These are phyloP conservation scores for Apamea sordens DNA, from an alignment of 2,888 invertebrate species.

Conservation along the genomic window DNA sequence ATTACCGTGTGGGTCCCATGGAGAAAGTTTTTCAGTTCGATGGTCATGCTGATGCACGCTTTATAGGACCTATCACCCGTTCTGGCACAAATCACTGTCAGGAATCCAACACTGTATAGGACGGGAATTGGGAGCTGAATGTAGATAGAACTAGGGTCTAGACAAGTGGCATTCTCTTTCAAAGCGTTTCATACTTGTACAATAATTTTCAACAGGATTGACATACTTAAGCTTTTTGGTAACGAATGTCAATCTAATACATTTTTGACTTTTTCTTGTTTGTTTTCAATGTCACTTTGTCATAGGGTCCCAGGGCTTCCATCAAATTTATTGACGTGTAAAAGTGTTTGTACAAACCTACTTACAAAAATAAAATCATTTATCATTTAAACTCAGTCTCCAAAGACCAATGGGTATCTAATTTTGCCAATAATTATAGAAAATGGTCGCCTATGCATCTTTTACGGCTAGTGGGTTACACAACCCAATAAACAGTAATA, in stretches of 20 bases:
- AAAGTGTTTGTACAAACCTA: too few relatives aligned
- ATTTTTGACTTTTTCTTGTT: not conserved
- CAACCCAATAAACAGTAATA: constrained; percentile 25
- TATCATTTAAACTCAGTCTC: not conserved
- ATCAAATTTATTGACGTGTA: too few relatives aligned
- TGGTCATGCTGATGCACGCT: not conserved
- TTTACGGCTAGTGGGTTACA: constrained; percentile 7
- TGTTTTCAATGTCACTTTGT: not conserved
- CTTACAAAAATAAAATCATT: too few relatives aligned
- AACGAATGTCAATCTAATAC: not conserved
- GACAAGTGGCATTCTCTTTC: not conserved
- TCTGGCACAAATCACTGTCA: not conserved
- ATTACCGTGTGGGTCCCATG: not conserved
- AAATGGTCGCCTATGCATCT: not conserved
- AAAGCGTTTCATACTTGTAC: not conserved
- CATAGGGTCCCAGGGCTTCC: not conserved
- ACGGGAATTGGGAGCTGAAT: too few relatives aligned
- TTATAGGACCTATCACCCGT: not conserved
- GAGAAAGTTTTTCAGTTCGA: too few relatives aligned
- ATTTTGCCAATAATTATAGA: not conserved
- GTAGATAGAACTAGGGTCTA: not conserved
- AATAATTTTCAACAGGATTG: not conserved
- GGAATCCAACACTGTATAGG: not conserved
- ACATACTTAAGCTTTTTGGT: not conserved
- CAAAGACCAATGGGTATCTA: not conserved